Conservation (phyloP, 2,113 vertebrate species). For the Poeciliopsis prolifica region DNA sequence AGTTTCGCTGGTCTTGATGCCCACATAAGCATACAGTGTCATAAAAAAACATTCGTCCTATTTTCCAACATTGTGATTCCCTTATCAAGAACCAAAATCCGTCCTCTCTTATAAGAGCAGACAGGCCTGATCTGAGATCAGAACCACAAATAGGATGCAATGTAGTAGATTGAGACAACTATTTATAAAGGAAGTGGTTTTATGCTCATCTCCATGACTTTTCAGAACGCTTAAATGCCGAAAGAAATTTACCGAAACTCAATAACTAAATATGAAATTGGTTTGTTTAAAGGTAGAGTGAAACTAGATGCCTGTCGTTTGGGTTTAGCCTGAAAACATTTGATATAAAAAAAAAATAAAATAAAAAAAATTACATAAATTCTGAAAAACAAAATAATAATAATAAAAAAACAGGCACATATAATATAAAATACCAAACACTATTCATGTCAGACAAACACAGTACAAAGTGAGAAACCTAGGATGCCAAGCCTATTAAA, state of each 20-base stretch:
- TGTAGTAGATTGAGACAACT: too few species aligned
- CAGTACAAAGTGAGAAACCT: not conserved
- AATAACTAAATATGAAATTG: not conserved
- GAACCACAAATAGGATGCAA: not conserved
- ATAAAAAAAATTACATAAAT: not conserved
- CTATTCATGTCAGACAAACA: not conserved
- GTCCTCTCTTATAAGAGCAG: too few species aligned
- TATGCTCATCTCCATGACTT: not conserved
- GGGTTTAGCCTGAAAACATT: not conserved
- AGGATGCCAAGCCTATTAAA: conserved; percentile 25
- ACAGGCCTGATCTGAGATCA: not conserved
- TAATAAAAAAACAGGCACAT: not conserved
- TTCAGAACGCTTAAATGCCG: not conserved
- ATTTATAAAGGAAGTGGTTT: not conserved
- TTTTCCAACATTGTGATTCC: not conserved
- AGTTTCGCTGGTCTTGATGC: not conserved
- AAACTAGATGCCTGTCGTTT: not conserved
- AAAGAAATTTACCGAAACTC: not conserved
- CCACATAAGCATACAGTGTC: not conserved
- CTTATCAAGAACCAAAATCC: not conserved
- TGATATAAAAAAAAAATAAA: not conserved
- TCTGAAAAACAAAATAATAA: not conserved
- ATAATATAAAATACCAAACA: not conserved
- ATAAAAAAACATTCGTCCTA: not conserved
- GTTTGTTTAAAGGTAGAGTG: not conserved